phyloP scores from a whole-genome alignment of 2,113 vertebrate species.

The Heteronetta atricapilla region DNA sequence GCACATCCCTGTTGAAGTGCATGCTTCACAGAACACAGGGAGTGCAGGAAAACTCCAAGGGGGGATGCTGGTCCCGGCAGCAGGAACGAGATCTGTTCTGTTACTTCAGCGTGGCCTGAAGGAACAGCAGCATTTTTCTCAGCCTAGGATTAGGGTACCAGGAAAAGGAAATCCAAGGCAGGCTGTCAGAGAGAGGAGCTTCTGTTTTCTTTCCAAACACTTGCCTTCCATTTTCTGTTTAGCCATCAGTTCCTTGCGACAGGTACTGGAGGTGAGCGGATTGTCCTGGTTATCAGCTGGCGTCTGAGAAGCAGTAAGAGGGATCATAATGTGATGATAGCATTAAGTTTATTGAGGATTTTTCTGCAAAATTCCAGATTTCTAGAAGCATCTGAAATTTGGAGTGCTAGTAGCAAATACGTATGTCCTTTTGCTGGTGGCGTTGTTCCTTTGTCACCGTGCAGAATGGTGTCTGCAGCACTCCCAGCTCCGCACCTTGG shows the following conservation, averaged over 20 bases:
- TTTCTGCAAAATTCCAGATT: not conserved
- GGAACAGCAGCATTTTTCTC: not conserved
- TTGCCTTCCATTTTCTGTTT: not conserved
- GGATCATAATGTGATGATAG: not conserved
- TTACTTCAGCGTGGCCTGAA: too few species aligned
- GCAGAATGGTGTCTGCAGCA: not conserved
- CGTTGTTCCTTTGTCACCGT: rapidly evolving
- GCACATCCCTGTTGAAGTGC: too few species aligned
- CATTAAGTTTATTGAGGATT: not conserved
- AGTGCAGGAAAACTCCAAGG: not conserved
- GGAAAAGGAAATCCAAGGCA: not conserved
- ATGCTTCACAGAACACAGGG: not conserved
- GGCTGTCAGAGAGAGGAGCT: not conserved
- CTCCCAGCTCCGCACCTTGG: not conserved
- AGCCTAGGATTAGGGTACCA: not conserved
- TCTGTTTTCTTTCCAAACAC: not conserved
- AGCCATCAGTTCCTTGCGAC: not conserved
- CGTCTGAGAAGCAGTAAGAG: not conserved
- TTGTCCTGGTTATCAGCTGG: not conserved
- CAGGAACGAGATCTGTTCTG: not conserved
- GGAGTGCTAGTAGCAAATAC: not conserved
- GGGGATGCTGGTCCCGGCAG: not conserved
- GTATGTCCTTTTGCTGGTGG: not conserved
- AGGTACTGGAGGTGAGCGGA: not conserved
- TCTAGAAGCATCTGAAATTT: not conserved